These are phyloP conservation scores for Rhorus exstirpatorius DNA, from an alignment of 2,888 invertebrate genomes.

Conservation along the genomic window DNA sequence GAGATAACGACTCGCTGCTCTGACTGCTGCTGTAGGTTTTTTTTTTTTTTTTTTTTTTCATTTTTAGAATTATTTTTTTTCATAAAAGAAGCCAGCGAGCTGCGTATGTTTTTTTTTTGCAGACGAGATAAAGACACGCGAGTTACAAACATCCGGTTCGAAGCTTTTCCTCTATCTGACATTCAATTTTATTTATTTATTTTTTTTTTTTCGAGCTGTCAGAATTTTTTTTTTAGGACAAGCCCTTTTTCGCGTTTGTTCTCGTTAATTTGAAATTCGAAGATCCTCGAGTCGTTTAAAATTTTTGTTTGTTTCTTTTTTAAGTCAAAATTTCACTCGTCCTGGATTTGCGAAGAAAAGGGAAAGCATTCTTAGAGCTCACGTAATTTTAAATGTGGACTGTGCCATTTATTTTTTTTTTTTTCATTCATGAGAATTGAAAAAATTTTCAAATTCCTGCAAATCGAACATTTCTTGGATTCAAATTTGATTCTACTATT, in stretches of 20 bases:
- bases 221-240: background rate
- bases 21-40: slow-evolving; percentile 43
- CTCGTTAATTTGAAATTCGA: no score
- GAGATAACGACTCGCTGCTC: slow-evolving; percentile 64
- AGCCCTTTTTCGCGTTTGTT: no score
- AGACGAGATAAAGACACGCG: slow-evolving; percentile 30
- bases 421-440: no score
- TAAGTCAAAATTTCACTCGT: background rate
- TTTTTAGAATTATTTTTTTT: background rate
- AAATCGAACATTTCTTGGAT: no score
- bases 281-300: no score
- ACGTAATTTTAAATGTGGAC: no score
- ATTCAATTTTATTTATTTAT: no score
- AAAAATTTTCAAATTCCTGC: no score
- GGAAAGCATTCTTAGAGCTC: no score
- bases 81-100: slow-evolving; percentile 17
- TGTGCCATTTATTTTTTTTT: no score
- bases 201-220: slow-evolving; percentile 10
- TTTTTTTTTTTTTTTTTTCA: background rate
- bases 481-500: no score
- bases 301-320: background rate
- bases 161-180: slow-evolving; percentile 5
- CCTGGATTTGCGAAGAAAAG: no score
- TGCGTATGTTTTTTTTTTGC: slow-evolving; percentile 43
- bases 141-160: slow-evolving; percentile 30